Evolutionary conservation across 2,888 invertebrate species (phyloP).

Genomic region (Julus scandinavius): DNA sequence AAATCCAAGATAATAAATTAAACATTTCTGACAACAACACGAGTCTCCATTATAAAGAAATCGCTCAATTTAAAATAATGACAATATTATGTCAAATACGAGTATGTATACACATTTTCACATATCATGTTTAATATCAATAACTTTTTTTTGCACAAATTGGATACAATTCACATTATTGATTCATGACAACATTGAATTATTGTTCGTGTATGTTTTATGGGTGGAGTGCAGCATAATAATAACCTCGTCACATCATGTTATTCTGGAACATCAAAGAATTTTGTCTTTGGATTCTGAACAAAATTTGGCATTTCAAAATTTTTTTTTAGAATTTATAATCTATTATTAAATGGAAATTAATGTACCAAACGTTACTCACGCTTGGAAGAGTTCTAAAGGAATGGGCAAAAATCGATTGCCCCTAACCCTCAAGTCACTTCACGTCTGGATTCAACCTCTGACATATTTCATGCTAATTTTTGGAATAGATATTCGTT

Average conservation of each 20-base stretch:
- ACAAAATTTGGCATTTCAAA: neutral
- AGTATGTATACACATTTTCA: neutral
- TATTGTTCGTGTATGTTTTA: neutral
- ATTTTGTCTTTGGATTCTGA: neutral
- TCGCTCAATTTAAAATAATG: no score
- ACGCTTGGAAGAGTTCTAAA: neutral
- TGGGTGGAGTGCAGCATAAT: neutral
- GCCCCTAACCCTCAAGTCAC: neutral
- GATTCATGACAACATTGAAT: neutral
- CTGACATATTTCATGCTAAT: neutral
- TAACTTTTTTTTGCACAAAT: neutral
- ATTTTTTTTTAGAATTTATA: neutral
- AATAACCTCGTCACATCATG: no score
- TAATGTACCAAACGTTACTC: neutral
- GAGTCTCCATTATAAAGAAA: no score
- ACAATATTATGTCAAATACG: no score
- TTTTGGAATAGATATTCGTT: constrained; percentile 19
- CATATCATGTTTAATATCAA: neutral
- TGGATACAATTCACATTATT: neutral
- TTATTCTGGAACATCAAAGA: neutral
- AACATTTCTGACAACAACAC: no score
- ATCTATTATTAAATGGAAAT: neutral
- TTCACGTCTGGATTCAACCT: neutral
- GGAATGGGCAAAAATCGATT: neutral
- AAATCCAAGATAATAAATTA: no score